Evolutionary conservation across 2,888 invertebrate species (phyloP).

Genomic region (Rotaria sp.): DNA sequence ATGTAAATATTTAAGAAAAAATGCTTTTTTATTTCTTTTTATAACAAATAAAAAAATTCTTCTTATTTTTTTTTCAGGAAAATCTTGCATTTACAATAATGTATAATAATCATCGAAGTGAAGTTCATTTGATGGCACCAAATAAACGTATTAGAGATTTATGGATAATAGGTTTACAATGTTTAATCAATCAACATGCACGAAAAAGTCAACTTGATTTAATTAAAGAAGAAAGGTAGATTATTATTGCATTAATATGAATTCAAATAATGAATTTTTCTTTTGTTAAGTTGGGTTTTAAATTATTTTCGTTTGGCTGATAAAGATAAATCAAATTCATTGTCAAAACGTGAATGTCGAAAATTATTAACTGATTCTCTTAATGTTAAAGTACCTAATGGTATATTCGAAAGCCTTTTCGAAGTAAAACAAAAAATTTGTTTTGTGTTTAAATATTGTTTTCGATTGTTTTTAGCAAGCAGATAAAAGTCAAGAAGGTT

Average conservation of each 20-base stretch:
- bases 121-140: slow-evolving; percentile 48
- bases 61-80: not conserved
- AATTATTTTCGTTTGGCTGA: not conserved
- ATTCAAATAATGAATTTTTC: not conserved
- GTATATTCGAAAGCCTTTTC: not conserved
- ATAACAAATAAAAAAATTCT: not conserved
- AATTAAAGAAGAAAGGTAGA: not conserved
- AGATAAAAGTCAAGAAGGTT: not conserved
- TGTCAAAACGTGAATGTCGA: not conserved
- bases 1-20: not conserved
- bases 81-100: not conserved
- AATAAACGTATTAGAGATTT: slow-evolving; percentile 45
- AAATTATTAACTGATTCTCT: not conserved
- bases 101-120: slow-evolving; percentile 46
- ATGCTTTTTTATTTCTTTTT: too few species aligned
- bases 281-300: not conserved
- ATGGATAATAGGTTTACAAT: slow-evolving; percentile 50
- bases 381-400: not conserved
- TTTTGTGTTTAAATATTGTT: not conserved
- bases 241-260: not conserved
- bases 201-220: not conserved
- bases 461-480: not conserved
- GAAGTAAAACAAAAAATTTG: not conserved
- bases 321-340: not conserved
- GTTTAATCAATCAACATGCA: slow-evolving; percentile 44